Evolutionary conservation across 2,888 invertebrate species (phyloP).

Genomic region (Lasioglossum zephyrum): DNA sequence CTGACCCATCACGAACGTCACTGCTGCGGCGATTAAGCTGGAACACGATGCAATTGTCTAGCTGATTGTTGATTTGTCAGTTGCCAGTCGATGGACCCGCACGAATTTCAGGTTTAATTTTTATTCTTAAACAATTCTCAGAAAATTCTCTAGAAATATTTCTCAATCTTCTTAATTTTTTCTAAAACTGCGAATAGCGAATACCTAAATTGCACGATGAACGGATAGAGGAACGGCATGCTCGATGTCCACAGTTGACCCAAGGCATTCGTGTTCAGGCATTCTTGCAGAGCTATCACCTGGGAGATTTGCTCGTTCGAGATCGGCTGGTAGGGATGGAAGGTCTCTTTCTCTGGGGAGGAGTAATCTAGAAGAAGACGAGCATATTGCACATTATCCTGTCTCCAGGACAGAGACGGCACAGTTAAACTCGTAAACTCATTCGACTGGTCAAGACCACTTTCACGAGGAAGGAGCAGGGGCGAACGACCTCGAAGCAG

Average conservation of each 20-base stretch:
- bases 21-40: constrained; percentile 86
- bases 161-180: too few relatives aligned
- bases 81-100: not conserved
- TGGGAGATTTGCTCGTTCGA: constrained; percentile 85
- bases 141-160: too few relatives aligned
- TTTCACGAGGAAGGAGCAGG: not conserved
- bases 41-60: constrained; percentile 27
- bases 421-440: not conserved
- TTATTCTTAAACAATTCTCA: too few relatives aligned
- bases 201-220: constrained; percentile 86
- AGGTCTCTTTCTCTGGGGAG: constrained; percentile 13
- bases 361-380: constrained; percentile 39
- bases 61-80: not conserved
- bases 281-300: constrained; percentile 85
- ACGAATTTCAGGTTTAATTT: too few relatives aligned
- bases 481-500: not conserved
- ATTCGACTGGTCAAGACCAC: not conserved
- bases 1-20: constrained; percentile 86
- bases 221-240: constrained; percentile 86
- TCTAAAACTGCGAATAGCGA: not conserved
- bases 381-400: not conserved
- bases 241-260: constrained; percentile 86
- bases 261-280: constrained; percentile 85
- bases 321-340: constrained; percentile 81
- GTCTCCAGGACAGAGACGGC: not conserved